These are phyloP conservation scores for Heliconius congener DNA, from an alignment of 1,140 invertebrate species.

Conservation along the genomic window DNA sequence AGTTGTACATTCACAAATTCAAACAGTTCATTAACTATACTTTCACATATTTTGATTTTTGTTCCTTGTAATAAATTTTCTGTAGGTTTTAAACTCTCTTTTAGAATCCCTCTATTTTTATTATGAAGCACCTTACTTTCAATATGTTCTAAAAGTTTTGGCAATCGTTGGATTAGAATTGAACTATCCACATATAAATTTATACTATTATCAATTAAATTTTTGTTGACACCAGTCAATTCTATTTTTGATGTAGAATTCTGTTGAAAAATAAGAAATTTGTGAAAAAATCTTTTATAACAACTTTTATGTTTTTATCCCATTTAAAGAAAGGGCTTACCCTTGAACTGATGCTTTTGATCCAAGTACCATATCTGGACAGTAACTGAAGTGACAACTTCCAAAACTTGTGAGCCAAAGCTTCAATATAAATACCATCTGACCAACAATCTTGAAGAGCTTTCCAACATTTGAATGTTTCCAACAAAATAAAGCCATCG, in stretches of 20 bases:
- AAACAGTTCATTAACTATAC: conserved; percentile 83
- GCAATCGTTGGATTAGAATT: conserved; percentile 66
- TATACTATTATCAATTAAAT: conserved; percentile 63
- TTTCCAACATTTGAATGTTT: conserved; percentile 82
- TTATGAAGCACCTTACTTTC: conserved; percentile 67
- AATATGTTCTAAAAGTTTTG: conserved; percentile 72
- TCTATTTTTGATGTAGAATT: conserved; percentile 51
- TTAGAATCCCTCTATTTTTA: conserved; percentile 57
- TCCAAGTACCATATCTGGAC: conserved; percentile 89
- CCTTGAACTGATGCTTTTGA: conserved; percentile 72
- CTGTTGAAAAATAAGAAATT: conserved; percentile 49
- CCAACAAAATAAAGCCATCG: conserved; percentile 78
- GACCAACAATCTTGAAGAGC: conserved; percentile 87
- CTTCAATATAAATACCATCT: conserved; percentile 87
- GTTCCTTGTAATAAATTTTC: conserved; percentile 73
- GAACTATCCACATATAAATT: conserved; percentile 63
- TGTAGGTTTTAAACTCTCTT: conserved; percentile 79
- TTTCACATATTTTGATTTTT: conserved; percentile 81
- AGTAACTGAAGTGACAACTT: conserved; percentile 92
- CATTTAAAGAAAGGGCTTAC: conserved; percentile 44
- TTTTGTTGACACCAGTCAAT: conserved; percentile 56
- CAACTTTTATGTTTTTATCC: not conserved
- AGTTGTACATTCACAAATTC: conserved; percentile 82
- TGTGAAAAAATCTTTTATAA: not conserved
- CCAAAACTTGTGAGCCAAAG: conserved; percentile 91